Base-by-base conservation (phyloP, 2,888 invertebrate genomes). In the Cynaeus angustus region DNA sequence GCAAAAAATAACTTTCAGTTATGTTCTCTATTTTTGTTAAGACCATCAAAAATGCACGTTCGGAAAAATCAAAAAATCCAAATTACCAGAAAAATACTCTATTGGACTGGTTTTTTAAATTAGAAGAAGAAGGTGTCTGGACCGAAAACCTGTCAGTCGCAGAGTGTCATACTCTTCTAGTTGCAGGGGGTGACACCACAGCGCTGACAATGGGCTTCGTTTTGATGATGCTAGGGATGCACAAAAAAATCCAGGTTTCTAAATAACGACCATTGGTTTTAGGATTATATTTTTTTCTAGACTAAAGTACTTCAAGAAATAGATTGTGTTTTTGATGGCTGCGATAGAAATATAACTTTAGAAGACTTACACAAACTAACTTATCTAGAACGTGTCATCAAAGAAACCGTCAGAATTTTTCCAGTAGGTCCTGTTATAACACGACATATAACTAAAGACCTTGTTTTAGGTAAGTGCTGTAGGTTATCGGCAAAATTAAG, bases 121-220 rank as follows among this genome's bases (percentile, higher is more conserved):
- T 48, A 14, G 13, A 16, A 26, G 48, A 26, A 3, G 26, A 48
- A 6, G 26, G 8, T n/a, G 10, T 8, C 7, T 48, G 21, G 21
- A 48, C 13, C 5, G 9, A 48, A 21, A 10, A 48, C 9, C 4
- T 9, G 3, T 48, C 21, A n/a, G 21, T 48, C 10, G 13, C 3
- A 45, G 48, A 48, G 14, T 4, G n/a, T 3, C 48, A n/a, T 3
- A 48, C 48, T 2, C 4, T 48, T n/a, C 3, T 48, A n/a, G 26
- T 48, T 9, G 48, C 48, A 14, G 73, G 65, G 12, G 71, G 68
- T 16, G 71, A 73, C 50, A 58, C 71, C 10, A 72, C 72, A 5
- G 61, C 69, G 9, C 58, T 58, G 21, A 61, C 52, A 8, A 61
- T 67, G 16, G 38, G 70, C 33, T 62, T 64, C 37, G 52, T 50